Evolutionary conservation across 2,113 vertebrate species (phyloP), one percentile per base, ranked within the genome.

Genomic region (Empidonax alnorum): DNA sequence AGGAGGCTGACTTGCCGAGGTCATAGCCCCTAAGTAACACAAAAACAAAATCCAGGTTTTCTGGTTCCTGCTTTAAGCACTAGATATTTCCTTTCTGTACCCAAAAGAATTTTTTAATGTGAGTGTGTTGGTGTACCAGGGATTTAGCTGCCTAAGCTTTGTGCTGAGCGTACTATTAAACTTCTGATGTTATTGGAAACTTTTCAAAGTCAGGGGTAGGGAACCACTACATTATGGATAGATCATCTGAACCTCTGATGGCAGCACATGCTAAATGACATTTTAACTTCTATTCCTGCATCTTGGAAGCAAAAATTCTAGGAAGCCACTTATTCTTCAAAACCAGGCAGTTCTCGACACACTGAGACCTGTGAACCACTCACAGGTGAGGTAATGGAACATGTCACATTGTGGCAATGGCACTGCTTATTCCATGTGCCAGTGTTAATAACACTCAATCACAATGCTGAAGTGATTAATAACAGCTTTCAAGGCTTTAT

Each of bases 31-130:
- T 42, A 89, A 90, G 72, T 80, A 94, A 86, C 55, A 55, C 16
- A 81, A 68, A 90, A 90, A 94, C 39, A 91, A 91, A 94, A 87
- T 69, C 76, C 86, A 74, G 68, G 66, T 91, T 90, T 95, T 93
- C 80, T 84, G 61, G 76, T 93, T 96, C 77, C 81, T 92, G 76
- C 87, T 93, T 76, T 84, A 93, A 93, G 72, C 83, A 44, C 50
- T 86, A 65, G 65, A 63, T 96, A 84, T 86, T 93, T 93, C 80
- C 68, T 80, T 77, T 88, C 92, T 71, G 21, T 25, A 76, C 47
- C 84, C 39, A 75, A 68, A 94, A 75, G 56, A 47, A 42, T 74
- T 73, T 89, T 85, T 67, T 62, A 53, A 65, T 65, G 59, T 59
- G 63, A 83, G 18, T 44, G 10, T 92, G 69, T n/a, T 92, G 89